phyloP scores from a whole-genome alignment of 2,797 vertebrate genomes.

The Etheostoma nigrum region DNA sequence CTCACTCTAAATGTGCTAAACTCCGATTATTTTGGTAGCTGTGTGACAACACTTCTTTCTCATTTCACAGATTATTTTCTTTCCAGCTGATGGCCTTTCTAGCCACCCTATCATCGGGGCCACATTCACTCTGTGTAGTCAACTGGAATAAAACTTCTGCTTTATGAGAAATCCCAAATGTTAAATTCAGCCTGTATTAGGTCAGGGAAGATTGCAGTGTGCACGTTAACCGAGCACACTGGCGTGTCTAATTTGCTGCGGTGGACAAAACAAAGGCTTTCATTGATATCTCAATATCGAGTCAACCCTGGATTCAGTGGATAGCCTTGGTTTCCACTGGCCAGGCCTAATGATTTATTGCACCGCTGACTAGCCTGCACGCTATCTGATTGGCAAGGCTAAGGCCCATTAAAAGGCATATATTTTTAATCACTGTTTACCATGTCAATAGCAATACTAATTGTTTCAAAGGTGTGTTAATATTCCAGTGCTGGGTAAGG shows the following conservation, averaged over 20 bases:
- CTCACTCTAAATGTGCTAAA: constrained; percentile 21
- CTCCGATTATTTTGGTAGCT: constrained; percentile 33
- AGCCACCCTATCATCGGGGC: constrained; percentile 50
- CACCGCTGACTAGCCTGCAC: constrained; percentile 60
- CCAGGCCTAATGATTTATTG: constrained; percentile 79
- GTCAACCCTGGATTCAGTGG: constrained; percentile 65
- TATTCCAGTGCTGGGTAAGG: constrained; percentile 26
- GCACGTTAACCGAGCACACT: constrained; percentile 73
- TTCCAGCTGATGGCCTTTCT: constrained; percentile 60
- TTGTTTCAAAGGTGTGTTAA: constrained; percentile 59
- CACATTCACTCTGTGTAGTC: constrained; percentile 60
- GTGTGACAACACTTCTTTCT: constrained; percentile 60
- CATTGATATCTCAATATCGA: constrained; percentile 81
- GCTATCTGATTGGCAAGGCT: constrained; percentile 70
- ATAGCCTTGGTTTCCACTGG: constrained; percentile 61
- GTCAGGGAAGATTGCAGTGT: constrained; percentile 72
- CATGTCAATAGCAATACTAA: constrained; percentile 79
- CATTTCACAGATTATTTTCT: constrained; percentile 69
- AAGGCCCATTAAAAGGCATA: constrained; percentile 76
- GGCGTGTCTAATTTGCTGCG: constrained; percentile 78
- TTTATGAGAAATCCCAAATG: constrained; percentile 73
- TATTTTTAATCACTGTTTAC: constrained; percentile 84
- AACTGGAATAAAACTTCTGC: constrained; percentile 72
- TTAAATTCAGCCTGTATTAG: constrained; percentile 64
- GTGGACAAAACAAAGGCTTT: constrained; percentile 80